Percentiles rank a stretch among this genome's conserved stretches.
These are phyloP conservation scores for Nephotettix cincticeps DNA, from an alignment of 1,140 invertebrate species.

Conservation along the genomic window DNA sequence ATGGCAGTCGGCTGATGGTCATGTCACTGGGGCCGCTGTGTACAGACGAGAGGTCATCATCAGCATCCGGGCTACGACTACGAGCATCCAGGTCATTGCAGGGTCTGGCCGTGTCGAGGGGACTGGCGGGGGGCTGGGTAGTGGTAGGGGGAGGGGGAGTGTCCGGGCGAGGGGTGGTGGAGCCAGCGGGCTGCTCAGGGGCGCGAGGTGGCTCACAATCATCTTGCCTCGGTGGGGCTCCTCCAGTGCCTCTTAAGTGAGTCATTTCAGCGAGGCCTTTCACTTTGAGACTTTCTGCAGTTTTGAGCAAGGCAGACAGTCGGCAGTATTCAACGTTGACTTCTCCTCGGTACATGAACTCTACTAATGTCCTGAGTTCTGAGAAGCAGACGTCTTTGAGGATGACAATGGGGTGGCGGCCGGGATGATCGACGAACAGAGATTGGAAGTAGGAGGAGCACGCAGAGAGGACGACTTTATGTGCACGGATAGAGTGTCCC, in stretches of 20 bases:
- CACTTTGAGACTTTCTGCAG: conserved; percentile 88
- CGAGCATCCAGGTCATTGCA: conserved; percentile 45
- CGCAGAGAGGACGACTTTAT: conserved; percentile 92
- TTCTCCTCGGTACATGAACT: conserved; percentile 96
- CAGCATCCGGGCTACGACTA: conserved; percentile 46
- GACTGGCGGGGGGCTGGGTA: conserved; percentile 38
- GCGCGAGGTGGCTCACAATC: conserved; percentile 46
- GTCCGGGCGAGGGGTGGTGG: conserved; percentile 24
- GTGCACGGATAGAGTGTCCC: conserved; percentile 89
- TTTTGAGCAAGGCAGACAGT: conserved; percentile 85
- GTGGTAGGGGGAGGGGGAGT: conserved; percentile 35
- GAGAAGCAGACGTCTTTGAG: conserved; percentile 89
- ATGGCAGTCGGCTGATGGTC: conserved; percentile 55
- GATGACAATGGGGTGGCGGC: conserved; percentile 89
- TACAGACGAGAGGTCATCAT: conserved; percentile 51
- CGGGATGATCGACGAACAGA: conserved; percentile 85
- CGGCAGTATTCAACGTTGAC: conserved; percentile 93
- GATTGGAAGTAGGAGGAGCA: conserved; percentile 94
- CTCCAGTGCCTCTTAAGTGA: conserved; percentile 59
- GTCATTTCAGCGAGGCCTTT: conserved; percentile 92
- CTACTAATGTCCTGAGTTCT: conserved; percentile 86
- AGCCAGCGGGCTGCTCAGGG: conserved; percentile 41
- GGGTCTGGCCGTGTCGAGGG: conserved; percentile 43
- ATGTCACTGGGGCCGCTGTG: conserved; percentile 58
- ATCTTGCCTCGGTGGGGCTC: conserved; percentile 36